Evolutionary conservation across 2,113 vertebrate species (phyloP), one percentile per base, ranked within the genome.

Genomic region (Sarotherodon lohbergeri): DNA sequence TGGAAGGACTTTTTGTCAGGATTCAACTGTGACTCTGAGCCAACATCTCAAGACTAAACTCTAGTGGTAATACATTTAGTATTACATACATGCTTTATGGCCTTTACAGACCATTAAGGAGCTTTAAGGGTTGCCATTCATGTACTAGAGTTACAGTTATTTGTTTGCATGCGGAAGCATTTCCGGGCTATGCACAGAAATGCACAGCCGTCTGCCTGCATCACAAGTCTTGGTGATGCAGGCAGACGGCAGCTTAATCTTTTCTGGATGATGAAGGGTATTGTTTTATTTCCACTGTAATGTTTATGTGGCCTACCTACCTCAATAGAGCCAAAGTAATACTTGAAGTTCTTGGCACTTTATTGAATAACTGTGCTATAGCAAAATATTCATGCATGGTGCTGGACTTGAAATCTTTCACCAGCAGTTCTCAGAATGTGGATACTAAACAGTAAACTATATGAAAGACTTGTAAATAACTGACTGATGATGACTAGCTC

Each of bases 391-490:
- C 17, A 46, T 73, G 29, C 76, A 6, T 59, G 43, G 7, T 73
- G 9, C 27, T 43, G 9, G n/a, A 22, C 57, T 66, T 39, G 43
- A 41, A 39, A 17, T 36, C 2, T 34, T 52, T 46, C 5, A 56
- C 19, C 78, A 34, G 43, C 34, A 52, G n/a, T 16, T 22, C n/a
- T 17, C 8, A 52, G 11, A 73, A 43, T 73, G 39, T 16, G 5
- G 22, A 17, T 29, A 17, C 24, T 46, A 24, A 48, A 48, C 41
- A 17, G 16, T 5, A 80, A 17, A 83, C 8, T 55, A 0, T 11
- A 46, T 24, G 17, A 14, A 9, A 80, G 16, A 13, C 85, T 87
- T 36, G 85, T n/a, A 50, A 71, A 41, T 82, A 52, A 55, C 32
- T 46, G 41, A 76, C 10, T 78, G 43, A 50, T 41, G 24, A 16